phyloP scores from a whole-genome alignment of 2,113 vertebrate species.

The Hiodon alosoides region DNA sequence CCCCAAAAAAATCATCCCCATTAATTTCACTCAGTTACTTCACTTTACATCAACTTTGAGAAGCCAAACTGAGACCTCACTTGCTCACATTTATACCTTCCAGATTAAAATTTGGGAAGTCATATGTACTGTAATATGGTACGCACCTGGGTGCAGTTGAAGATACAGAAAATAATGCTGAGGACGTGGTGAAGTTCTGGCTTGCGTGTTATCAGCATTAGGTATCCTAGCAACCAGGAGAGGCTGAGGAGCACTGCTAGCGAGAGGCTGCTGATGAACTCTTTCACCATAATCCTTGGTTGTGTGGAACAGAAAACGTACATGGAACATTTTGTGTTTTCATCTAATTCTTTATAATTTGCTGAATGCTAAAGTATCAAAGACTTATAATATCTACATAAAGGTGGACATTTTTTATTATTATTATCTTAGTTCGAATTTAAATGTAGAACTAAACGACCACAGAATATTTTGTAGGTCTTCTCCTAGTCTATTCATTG shows the following conservation, averaged over 20 bases:
- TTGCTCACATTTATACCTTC: background rate
- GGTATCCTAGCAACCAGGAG: constrained; percentile 58
- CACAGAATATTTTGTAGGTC: too few relatives aligned
- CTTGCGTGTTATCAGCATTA: constrained; percentile 47
- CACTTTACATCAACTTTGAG: background rate
- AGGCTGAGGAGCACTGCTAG: constrained; percentile 49
- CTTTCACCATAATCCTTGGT: constrained; percentile 38
- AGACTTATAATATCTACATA: background rate
- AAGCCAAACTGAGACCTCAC: too few relatives aligned
- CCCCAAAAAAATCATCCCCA: too few relatives aligned
- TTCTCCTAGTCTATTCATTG: too few relatives aligned
- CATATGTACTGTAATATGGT: background rate
- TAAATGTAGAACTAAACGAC: too few relatives aligned
- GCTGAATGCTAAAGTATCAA: background rate
- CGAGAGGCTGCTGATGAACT: constrained; percentile 48
- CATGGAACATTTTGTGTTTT: background rate
- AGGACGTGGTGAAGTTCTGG: constrained; percentile 27
- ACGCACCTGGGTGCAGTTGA: constrained; percentile 49
- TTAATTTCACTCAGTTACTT: too few relatives aligned
- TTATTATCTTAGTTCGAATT: too few relatives aligned
- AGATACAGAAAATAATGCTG: constrained; percentile 60
- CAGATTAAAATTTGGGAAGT: background rate
- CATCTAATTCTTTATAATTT: background rate
- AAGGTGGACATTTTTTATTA: too few relatives aligned
- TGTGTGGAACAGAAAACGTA: too few relatives aligned